Conservation (phyloP, 2,888 invertebrate genomes). For the Minunthozetes semirufus region DNA sequence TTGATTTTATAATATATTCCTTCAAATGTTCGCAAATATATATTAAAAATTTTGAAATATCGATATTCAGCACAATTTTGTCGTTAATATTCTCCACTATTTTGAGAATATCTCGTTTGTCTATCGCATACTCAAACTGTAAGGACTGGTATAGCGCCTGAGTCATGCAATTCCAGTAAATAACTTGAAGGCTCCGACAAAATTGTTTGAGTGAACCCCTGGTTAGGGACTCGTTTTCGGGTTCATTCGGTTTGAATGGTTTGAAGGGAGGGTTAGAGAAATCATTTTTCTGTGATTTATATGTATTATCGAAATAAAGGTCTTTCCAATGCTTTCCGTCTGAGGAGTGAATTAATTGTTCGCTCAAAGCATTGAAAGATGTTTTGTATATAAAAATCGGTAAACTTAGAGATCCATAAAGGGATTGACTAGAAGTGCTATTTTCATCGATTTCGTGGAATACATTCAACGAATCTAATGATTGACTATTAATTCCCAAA, state of each 20-base stretch:
- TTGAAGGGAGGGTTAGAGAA: background rate
- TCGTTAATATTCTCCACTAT: conserved; percentile 63
- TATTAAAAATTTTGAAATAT: conserved; percentile 62
- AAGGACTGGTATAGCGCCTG: conserved; percentile 52
- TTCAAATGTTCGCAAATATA: conserved; percentile 57
- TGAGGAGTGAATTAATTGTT: background rate
- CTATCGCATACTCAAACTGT: conserved; percentile 56
- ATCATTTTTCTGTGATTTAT: conserved; percentile 14
- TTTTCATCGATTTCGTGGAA: conserved; percentile 2
- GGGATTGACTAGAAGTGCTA: background rate
- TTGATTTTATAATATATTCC: background rate
- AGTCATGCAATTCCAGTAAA: conserved; percentile 35
- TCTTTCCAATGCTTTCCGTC: conserved; percentile 4
- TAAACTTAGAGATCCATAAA: conserved; percentile 24
- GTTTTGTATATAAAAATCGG: conserved; percentile 31
- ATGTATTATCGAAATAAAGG: conserved; percentile 10
- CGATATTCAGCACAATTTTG: conserved; percentile 60
- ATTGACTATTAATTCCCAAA: background rate
- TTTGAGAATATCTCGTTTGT: conserved; percentile 59
- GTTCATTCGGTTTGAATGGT: background rate
- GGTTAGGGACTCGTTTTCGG: background rate
- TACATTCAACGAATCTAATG: background rate
- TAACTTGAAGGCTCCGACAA: conserved; percentile 16
- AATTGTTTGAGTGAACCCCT: conserved; percentile 20
- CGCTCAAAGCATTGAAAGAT: conserved; percentile 16